Evolutionary conservation across 2,888 invertebrate genomes (phyloP), one percentile per base, ranked within the genome.

Genomic region (Limnephilus rhombicus): DNA sequence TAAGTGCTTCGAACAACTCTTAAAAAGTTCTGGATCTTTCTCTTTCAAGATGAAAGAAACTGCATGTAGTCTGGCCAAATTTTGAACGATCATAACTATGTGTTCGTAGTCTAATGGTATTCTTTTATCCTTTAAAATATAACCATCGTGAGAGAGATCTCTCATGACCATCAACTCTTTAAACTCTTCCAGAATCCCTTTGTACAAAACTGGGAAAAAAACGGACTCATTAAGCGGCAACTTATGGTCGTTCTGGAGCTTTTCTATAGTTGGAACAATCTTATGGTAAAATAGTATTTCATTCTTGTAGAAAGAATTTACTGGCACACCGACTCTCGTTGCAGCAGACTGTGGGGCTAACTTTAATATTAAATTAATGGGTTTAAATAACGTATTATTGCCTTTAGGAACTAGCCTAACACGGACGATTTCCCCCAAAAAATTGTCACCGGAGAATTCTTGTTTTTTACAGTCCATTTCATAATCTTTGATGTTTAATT

Each of bases 61-160:
- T 2, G 94, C 94, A 90, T 95, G 95, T 15, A 94, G 94, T 90
- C 94, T 94, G 0, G 94, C 95, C 88, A 94, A 94, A 86, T 94
- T 94, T 11, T 93, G 91, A 45, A 95, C 92, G 24, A 94, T 93
- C 31, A 94, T 53, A 41, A 90, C 89, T 0, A 94, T 91, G 92
- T 95, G 95, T 41, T 94, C 93, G 18, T 94, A 92, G 81, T 94
- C 92, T 93, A 95, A 94, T 15, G 94, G 94, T 13, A 91, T 82
- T 85, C 93, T 94, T 24, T 83, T 49, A 80, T 89, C 85, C 24
- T 31, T 83, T 18, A 90, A 31, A 12, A 29, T 29, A 31, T 80
- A 91, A n/a, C 85, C 89, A 18, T 49, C 49, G 81, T 87, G 18
- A 31, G 53, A 45, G 3, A 90, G 85, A 45, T 92, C 91, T 87